Evolutionary conservation across 1,140 invertebrate genomes (phyloP).

Genomic region (Meloidogyne exigua): DNA sequence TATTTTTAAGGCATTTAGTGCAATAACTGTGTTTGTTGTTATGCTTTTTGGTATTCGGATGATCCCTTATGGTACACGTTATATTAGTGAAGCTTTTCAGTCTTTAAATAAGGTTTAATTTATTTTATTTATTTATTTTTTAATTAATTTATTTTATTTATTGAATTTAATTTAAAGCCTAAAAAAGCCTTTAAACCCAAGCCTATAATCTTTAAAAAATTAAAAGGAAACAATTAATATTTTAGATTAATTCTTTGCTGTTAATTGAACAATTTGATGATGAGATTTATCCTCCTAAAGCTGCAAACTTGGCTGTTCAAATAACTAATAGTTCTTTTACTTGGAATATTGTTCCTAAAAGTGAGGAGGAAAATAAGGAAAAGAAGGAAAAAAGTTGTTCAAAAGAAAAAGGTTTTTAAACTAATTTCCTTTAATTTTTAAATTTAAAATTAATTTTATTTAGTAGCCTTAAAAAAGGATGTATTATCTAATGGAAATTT

Average conservation of each 20-base stretch:
- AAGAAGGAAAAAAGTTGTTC: neutral
- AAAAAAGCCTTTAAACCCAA: too few species aligned
- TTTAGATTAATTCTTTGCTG: neutral
- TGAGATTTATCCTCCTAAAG: neutral
- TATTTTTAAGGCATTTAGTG: slow-evolving; percentile 63
- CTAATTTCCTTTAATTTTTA: too few species aligned
- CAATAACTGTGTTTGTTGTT: slow-evolving; percentile 65
- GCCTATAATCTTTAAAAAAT: too few species aligned
- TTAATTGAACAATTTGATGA: neutral
- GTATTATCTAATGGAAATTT: neutral
- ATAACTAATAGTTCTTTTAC: slow-evolving; percentile 69
- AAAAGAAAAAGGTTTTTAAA: neutral
- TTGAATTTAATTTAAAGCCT: too few species aligned
- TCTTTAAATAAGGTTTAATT: slow-evolving; percentile 64
- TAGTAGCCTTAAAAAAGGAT: neutral
- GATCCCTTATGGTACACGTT: slow-evolving; percentile 63
- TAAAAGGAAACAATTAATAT: too few species aligned
- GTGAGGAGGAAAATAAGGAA: neutral
- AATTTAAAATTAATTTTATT: too few species aligned
- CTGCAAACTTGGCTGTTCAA: slow-evolving; percentile 64
- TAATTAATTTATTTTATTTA: too few species aligned
- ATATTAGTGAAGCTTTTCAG: slow-evolving; percentile 64
- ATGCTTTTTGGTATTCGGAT: slow-evolving; percentile 65
- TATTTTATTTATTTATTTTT: too few species aligned
- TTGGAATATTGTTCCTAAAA: slow-evolving; percentile 63